Percentiles rank a stretch among this genome's conserved stretches.
phyloP scores from a whole-genome alignment of 2,797 vertebrate genomes.

The Pterois miles region DNA sequence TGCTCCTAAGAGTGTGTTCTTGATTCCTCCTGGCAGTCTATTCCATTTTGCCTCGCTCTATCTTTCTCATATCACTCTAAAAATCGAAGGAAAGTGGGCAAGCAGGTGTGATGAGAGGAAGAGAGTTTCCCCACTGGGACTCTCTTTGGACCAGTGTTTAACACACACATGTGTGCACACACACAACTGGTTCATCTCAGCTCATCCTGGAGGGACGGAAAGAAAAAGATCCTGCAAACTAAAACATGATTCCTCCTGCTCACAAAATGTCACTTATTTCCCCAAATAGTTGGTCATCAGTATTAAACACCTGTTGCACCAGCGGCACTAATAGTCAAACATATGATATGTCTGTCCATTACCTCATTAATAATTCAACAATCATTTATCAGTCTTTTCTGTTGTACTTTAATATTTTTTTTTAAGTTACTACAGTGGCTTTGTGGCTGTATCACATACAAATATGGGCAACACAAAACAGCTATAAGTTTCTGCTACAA shows the following conservation, averaged over 20 bases:
- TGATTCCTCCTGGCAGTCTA: slow-evolving; percentile 60
- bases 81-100: slow-evolving; percentile 59
- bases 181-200: background rate
- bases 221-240: slow-evolving; percentile 2
- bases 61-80: slow-evolving; percentile 66
- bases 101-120: slow-evolving; percentile 50
- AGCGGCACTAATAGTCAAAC: too few relatives aligned
- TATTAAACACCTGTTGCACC: too few relatives aligned
- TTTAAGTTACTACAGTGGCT: too few relatives aligned
- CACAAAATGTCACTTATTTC: background rate
- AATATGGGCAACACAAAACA: too few relatives aligned
- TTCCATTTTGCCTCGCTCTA: slow-evolving; percentile 54
- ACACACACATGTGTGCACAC: background rate
- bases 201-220: slow-evolving; percentile 18
- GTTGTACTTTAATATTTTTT: too few relatives aligned
- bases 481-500: too few relatives aligned
- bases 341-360: background rate
- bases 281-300: background rate
- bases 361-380: background rate
- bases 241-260: background rate
- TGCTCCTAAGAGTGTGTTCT: slow-evolving; percentile 22
- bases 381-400: background rate
- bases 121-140: slow-evolving; percentile 32
- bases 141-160: slow-evolving; percentile 7
- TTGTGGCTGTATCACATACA: background rate